phyloP scores from a whole-genome alignment of 64 coral and sea anemone species.

The Pachyseris speciosa region DNA sequence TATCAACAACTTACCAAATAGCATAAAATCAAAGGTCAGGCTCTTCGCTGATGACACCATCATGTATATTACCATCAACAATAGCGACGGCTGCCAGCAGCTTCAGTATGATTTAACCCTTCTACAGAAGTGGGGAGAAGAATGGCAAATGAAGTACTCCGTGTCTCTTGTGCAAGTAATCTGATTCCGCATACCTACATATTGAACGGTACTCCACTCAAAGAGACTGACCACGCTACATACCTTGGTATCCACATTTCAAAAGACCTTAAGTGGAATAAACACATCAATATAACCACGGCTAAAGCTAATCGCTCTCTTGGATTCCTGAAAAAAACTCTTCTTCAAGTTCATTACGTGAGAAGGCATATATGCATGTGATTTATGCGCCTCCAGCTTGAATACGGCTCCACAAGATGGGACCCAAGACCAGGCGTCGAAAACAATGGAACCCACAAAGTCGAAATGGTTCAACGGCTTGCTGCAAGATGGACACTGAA shows the following conservation, averaged over 20 bases:
- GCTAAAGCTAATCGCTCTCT: slow-evolving; percentile 67
- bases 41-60: slow-evolving; percentile 56
- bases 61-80: slow-evolving; percentile 15
- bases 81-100: not conserved
- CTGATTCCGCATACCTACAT: too few species aligned
- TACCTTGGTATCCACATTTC: slow-evolving; percentile 58
- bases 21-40: slow-evolving; percentile 41
- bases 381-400: slow-evolving; percentile 21
- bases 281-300: slow-evolving; percentile 36
- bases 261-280: slow-evolving; percentile 51
- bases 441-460: slow-evolving; percentile 36
- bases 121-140: too few species aligned
- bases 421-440: slow-evolving; percentile 53
- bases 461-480: too few species aligned
- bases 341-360: not conserved
- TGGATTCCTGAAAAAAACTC: slow-evolving; percentile 60
- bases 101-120: not conserved
- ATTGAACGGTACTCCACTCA: too few species aligned
- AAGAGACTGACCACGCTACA: too few species aligned
- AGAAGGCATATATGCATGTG: slow-evolving; percentile 24
- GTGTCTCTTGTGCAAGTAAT: too few species aligned
- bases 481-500: slow-evolving; percentile 39
- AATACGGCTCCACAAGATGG: slow-evolving; percentile 48
- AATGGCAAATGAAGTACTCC: too few species aligned
- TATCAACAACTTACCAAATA: slow-evolving; percentile 32